These are phyloP conservation scores for Cyphomyrmex costatus DNA, from an alignment of 1,140 invertebrate species.

Conservation along the genomic window DNA sequence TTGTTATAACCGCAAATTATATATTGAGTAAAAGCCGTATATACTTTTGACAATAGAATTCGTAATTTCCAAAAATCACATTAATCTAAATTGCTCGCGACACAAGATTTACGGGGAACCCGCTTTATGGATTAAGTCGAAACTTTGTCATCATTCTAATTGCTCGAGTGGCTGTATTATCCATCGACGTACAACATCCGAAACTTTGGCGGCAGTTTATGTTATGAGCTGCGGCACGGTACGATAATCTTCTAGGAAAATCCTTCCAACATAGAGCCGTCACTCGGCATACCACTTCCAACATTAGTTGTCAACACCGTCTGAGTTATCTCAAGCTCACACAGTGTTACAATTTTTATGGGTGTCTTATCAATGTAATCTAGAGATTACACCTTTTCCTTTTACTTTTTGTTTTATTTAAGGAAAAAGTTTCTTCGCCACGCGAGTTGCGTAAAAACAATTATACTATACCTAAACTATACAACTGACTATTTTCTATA, in stretches of 20 bases:
- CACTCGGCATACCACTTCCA: constrained; percentile 53
- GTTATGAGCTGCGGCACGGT: constrained; percentile 62
- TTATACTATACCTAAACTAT: constrained; percentile 9
- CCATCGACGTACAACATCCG: constrained; percentile 60
- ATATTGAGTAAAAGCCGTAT: not conserved
- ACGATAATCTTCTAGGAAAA: constrained; percentile 63
- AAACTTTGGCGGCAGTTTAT: constrained; percentile 69
- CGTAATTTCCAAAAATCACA: constrained; percentile 69
- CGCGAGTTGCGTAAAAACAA: not conserved
- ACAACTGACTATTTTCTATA: constrained; percentile 63
- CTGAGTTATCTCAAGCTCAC: not conserved
- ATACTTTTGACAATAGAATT: not conserved
- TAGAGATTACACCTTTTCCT: not conserved
- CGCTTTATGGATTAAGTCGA: constrained; percentile 68
- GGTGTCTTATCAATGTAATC: not conserved
- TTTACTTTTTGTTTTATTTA: not conserved
- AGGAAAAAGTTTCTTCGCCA: not conserved
- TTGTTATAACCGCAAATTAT: not conserved
- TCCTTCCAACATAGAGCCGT: constrained; percentile 36
- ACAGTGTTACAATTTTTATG: not conserved
- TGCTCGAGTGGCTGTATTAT: constrained; percentile 70
- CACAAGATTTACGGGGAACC: constrained; percentile 54
- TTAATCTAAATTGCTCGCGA: constrained; percentile 68
- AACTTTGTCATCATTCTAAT: constrained; percentile 80
- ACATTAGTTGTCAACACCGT: constrained; percentile 56